phyloP scores from a whole-genome alignment of 2,888 invertebrate genomes.

The Netelia fuscicornis region DNA sequence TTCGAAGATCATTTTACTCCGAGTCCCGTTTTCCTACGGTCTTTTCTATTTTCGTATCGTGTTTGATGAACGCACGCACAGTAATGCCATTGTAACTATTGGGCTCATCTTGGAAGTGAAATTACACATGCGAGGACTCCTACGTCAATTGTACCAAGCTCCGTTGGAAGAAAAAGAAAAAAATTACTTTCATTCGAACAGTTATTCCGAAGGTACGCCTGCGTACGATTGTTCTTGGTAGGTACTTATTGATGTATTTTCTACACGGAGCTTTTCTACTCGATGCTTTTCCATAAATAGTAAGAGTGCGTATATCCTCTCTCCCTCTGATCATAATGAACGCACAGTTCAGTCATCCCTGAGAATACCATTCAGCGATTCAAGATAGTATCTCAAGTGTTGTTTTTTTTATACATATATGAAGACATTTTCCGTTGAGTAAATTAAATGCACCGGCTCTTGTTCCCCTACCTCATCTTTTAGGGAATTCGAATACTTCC shows the following conservation, averaged over 20 bases:
- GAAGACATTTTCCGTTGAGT: too few relatives aligned
- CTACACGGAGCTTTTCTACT: too few relatives aligned
- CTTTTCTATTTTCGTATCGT: constrained; percentile 72
- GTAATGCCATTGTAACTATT: constrained; percentile 20
- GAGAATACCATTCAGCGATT: too few relatives aligned
- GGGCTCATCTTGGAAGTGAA: constrained; percentile 3
- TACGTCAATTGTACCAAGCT: constrained; percentile 37
- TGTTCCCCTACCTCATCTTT: too few relatives aligned
- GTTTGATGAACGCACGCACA: constrained; percentile 44
- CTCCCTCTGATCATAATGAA: background rate
- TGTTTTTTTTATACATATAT: too few relatives aligned
- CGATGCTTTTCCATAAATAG: background rate
- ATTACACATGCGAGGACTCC: constrained; percentile 33
- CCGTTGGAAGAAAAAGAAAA: constrained; percentile 22
- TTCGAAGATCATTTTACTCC: constrained; percentile 68
- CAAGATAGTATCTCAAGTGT: too few relatives aligned
- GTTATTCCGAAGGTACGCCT: constrained; percentile 34
- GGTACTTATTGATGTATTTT: too few relatives aligned
- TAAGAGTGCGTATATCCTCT: background rate
- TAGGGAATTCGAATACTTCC: too few relatives aligned
- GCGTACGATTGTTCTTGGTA: constrained; percentile 44
- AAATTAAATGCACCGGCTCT: too few relatives aligned
- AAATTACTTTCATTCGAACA: constrained; percentile 30
- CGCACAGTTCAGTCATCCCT: constrained; percentile 9
- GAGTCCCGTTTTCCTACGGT: constrained; percentile 81